Base-by-base conservation (phyloP, 2,888 invertebrate species). In the Eurytoma adleriae region DNA sequence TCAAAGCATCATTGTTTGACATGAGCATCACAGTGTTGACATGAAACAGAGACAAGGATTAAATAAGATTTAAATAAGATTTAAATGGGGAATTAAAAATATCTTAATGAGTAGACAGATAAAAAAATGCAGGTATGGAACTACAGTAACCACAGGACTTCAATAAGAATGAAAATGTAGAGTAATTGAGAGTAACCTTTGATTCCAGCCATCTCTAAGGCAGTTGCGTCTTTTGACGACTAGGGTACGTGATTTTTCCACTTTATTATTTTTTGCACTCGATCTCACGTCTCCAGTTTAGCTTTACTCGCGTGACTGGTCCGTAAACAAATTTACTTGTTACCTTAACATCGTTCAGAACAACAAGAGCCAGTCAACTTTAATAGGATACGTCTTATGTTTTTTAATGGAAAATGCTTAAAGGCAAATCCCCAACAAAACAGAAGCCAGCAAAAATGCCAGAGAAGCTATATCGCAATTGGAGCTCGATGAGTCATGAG, bases 201-300 rank as follows among this genome's bases (percentile, higher is more conserved):
- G 83, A 91, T 90, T 84, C 90, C 91, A 83, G 89, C 90, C 90
- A 90, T 90, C 80, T 64, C 64, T n/a, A 64, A 59, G 27, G 10
- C n/a, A 62, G 40, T 2, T 30, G 16, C 62, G 30, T 7, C 14
- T 40, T 78, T 56, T 59, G 67, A 75, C 78, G 69, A 40, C 78
- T 76, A n/a, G n/a, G n/a, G n/a, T n/a, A 67, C 50, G 69, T 16
- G 30, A 27, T 81, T 69, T 54, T 78, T 40, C 10, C 40, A 27
- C 10, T 48, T 61, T 79, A 68, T 66, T 59, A 48, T 50, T 20
- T 57, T 27, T 16, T 20, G 3, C 20, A 40, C 20, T 69, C 67
- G 66, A 66, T 27, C 64, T 78, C 16, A 40, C 48, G 66, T 78
- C 77, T 73, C 68, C 73, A 18, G 18, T 18, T n/a, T 20, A 18